These are phyloP conservation scores for Euproctis similis DNA, from an alignment of 2,888 invertebrate genomes.

Conservation along the genomic window DNA sequence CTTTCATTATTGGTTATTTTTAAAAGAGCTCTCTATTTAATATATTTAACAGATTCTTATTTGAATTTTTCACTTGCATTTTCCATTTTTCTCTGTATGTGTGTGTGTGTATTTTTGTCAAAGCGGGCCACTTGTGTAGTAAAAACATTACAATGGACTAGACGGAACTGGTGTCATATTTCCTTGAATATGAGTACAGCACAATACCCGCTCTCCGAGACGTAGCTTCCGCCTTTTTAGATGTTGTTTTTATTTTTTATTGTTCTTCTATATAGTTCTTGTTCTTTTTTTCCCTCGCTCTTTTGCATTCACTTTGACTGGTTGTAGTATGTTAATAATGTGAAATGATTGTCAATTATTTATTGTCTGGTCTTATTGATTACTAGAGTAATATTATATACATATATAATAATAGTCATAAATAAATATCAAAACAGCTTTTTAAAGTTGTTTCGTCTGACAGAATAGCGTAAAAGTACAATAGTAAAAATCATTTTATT, in stretches of 20 bases:
- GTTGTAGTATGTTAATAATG: slow-evolving; percentile 4
- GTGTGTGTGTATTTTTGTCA: slow-evolving; percentile 15
- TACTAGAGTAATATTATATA: too few relatives aligned
- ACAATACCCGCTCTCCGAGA: slow-evolving; percentile 39
- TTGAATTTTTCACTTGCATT: slow-evolving; percentile 4
- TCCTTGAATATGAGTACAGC: slow-evolving; percentile 42
- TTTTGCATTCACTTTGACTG: slow-evolving; percentile 8
- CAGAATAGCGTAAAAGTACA: too few relatives aligned
- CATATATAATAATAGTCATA: too few relatives aligned
- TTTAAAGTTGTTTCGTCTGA: too few relatives aligned
- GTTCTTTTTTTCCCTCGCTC: slow-evolving; percentile 20
- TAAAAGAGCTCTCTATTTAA: too few relatives aligned
- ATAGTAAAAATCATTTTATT: too few relatives aligned
- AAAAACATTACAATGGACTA: slow-evolving; percentile 29
- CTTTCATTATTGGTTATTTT: too few relatives aligned
- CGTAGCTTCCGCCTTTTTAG: slow-evolving; percentile 28
- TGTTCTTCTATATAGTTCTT: too few relatives aligned
- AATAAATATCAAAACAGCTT: too few relatives aligned
- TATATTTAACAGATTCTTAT: slow-evolving; percentile 11
- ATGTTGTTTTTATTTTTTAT: slow-evolving; percentile 15
- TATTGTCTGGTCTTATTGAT: slow-evolving; percentile 4
- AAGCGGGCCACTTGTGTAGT: slow-evolving; percentile 20
- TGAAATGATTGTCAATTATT: slow-evolving; percentile 5
- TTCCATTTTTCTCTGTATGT: slow-evolving; percentile 8
- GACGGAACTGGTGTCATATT: slow-evolving; percentile 40